Evolutionary conservation across 2,797 vertebrate species (phyloP).

Genomic region (Aplochiton taeniatus): DNA sequence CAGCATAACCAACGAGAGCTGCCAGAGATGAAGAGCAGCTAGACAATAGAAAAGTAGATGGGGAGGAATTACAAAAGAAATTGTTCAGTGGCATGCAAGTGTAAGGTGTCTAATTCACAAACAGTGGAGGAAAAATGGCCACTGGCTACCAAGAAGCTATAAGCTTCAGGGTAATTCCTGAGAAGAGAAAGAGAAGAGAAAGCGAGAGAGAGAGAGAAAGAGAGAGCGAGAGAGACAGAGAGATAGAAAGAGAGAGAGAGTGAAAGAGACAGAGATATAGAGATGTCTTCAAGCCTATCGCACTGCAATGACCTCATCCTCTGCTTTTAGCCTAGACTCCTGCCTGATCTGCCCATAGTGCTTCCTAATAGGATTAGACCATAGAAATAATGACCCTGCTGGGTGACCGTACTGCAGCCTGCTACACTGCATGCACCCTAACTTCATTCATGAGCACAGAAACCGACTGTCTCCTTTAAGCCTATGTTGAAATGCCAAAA

Average conservation of each 20-base stretch:
- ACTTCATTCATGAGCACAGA: constrained; percentile 10
- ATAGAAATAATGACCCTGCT: constrained; percentile 45
- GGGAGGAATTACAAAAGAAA: too few relatives aligned
- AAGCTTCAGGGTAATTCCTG: constrained; percentile 30
- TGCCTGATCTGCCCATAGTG: constrained; percentile 47
- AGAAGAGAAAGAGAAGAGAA: constrained; percentile 23
- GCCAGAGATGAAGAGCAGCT: too few relatives aligned
- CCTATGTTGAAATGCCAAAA: neutral
- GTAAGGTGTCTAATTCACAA: neutral
- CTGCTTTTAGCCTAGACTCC: constrained; percentile 55
- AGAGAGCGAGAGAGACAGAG: too few relatives aligned
- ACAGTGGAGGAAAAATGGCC: constrained; percentile 15
- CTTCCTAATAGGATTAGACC: constrained; percentile 62
- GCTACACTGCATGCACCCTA: constrained; percentile 20
- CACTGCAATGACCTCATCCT: constrained; percentile 57
- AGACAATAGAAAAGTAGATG: too few relatives aligned
- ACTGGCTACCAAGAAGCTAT: neutral
- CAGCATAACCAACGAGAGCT: too few relatives aligned
- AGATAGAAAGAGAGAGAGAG: too few relatives aligned
- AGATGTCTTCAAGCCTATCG: constrained; percentile 4
- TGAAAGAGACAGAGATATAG: neutral
- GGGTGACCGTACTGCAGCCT: constrained; percentile 29
- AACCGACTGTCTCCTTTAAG: neutral
- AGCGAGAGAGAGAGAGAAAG: too few relatives aligned
- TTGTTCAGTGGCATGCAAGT: too few relatives aligned